These are phyloP conservation scores for Drosophila athabasca DNA, from an alignment of 1,140 invertebrate species.

Conservation along the genomic window DNA sequence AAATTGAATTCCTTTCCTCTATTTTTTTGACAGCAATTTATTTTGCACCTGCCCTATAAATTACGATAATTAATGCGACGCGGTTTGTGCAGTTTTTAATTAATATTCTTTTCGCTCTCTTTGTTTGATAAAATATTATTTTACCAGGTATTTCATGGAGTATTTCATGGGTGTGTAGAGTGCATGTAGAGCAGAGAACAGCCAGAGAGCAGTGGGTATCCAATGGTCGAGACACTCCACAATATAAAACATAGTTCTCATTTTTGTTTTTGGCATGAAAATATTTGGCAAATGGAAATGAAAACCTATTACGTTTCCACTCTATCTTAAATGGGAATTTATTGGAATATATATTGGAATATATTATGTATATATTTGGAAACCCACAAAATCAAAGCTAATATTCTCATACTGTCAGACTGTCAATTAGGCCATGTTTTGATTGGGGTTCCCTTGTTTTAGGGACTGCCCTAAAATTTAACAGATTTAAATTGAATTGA, in stretches of 20 bases:
- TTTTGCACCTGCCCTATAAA: conserved; percentile 39
- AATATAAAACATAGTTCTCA: not conserved
- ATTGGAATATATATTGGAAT: not conserved
- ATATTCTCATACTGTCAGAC: conserved; percentile 27
- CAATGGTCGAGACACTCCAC: too few relatives aligned
- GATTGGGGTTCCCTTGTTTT: conserved; percentile 21
- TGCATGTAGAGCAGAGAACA: too few relatives aligned
- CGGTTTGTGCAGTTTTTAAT: conserved; percentile 28
- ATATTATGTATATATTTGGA: not conserved
- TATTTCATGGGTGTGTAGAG: too few relatives aligned
- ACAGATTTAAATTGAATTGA: conserved; percentile 41
- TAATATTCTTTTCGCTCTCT: conserved; percentile 21
- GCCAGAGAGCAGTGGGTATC: too few relatives aligned
- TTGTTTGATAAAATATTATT: conserved; percentile 8
- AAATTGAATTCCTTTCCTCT: conserved; percentile 16
- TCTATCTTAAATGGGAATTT: not conserved
- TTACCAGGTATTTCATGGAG: too few relatives aligned
- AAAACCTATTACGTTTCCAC: conserved; percentile 7
- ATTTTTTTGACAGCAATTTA: conserved; percentile 32
- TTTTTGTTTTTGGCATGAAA: conserved; percentile 13
- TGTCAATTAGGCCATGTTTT: conserved; percentile 42
- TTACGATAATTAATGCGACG: conserved; percentile 36
- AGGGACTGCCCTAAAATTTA: conserved; percentile 19
- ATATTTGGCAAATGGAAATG: conserved; percentile 21
- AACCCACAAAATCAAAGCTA: conserved; percentile 25